Percentiles rank a stretch among this genome's conserved stretches.
These are phyloP conservation scores for Ophiodon elongatus DNA, from an alignment of 2,113 vertebrate genomes.

Conservation along the genomic window DNA sequence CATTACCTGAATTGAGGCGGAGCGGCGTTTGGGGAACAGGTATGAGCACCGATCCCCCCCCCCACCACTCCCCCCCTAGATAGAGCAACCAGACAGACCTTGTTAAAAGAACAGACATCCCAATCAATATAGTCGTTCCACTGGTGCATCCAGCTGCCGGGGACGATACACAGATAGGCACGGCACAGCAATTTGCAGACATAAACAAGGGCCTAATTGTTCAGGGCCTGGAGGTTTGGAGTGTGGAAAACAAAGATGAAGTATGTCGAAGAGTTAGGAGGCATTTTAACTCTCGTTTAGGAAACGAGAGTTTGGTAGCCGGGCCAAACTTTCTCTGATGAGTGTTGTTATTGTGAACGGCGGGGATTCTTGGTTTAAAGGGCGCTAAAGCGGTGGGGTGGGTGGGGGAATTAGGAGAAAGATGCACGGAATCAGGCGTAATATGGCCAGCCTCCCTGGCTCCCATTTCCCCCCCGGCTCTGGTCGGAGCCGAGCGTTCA, in stretches of 20 bases:
- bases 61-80: conserved; percentile 53
- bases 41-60: conserved; percentile 57
- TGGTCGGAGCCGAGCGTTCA: conserved; percentile 62
- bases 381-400: conserved; percentile 14
- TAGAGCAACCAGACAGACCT: conserved; percentile 77
- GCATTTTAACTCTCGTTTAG: conserved; percentile 80
- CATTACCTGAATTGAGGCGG: conserved; percentile 70
- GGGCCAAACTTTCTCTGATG: conserved; percentile 74
- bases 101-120: conserved; percentile 82
- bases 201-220: conserved; percentile 83
- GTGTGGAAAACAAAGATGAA: conserved; percentile 75
- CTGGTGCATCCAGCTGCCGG: conserved; percentile 74
- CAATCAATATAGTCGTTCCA: conserved; percentile 79
- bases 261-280: conserved; percentile 71
- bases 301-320: conserved; percentile 74
- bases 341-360: conserved; percentile 70
- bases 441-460: conserved; percentile 39
- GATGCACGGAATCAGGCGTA: conserved; percentile 28
- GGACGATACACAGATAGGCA: conserved; percentile 71
- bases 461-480: conserved; percentile 54
- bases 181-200: conserved; percentile 77
- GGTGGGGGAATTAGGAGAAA: conserved; percentile 47
- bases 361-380: conserved; percentile 50
- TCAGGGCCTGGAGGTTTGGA: conserved; percentile 75
- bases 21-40: conserved; percentile 71